Evolutionary conservation across 2,888 invertebrate genomes (phyloP).

Genomic region (Schizotus pectinicornis): DNA sequence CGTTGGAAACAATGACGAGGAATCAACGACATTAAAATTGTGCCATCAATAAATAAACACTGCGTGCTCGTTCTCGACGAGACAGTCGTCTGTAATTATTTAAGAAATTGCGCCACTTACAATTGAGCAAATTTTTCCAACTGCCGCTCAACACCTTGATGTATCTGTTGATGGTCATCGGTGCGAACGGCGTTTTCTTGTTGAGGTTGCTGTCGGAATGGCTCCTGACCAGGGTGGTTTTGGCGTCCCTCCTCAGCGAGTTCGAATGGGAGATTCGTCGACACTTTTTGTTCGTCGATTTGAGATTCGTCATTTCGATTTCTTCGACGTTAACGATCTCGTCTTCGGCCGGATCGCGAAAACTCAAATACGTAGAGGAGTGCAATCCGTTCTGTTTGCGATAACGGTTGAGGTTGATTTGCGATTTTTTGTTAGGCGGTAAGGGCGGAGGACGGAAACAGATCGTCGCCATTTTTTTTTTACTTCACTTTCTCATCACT

Average conservation of each 20-base stretch:
- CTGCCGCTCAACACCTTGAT: constrained; percentile 77
- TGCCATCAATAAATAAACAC: neutral
- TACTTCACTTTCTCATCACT: no score
- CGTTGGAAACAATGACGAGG: neutral
- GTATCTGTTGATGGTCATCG: constrained; percentile 68
- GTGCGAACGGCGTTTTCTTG: constrained; percentile 47
- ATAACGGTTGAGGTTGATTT: constrained; percentile 38
- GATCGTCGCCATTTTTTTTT: constrained; percentile 65
- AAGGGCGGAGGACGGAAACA: constrained; percentile 66
- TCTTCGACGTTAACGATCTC: constrained; percentile 47
- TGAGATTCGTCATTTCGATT: constrained; percentile 44
- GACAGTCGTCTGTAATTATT: neutral
- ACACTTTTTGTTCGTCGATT: constrained; percentile 39
- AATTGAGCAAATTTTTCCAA: constrained; percentile 79
- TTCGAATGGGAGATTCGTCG: constrained; percentile 57
- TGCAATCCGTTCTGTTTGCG: constrained; percentile 46
- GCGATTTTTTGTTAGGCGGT: constrained; percentile 62
- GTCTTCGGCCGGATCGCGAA: constrained; percentile 64
- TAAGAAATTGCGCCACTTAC: constrained; percentile 63
- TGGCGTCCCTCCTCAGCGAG: constrained; percentile 54
- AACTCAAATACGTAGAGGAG: constrained; percentile 65
- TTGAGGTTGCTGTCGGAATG: constrained; percentile 75
- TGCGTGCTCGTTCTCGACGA: no score
- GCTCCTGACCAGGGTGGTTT: constrained; percentile 65
- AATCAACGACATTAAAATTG: no score